These are phyloP conservation scores for Saccopteryx bilineata DNA, from an alignment of 2,113 vertebrate species.

Conservation along the genomic window DNA sequence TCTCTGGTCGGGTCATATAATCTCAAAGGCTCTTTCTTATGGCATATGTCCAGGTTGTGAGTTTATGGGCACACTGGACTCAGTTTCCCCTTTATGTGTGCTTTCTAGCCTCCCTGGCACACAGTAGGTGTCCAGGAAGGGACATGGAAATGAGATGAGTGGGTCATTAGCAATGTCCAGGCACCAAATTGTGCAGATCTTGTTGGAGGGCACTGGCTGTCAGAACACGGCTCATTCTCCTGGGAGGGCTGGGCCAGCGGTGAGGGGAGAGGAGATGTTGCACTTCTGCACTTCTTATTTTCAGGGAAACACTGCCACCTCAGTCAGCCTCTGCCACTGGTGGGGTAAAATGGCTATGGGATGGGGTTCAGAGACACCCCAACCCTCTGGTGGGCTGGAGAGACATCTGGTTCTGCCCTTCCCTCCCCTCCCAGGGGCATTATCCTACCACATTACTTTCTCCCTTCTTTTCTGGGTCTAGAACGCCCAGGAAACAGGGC, in stretches of 20 bases:
- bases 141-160: neutral
- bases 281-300: neutral
- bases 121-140: neutral
- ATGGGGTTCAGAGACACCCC: neutral
- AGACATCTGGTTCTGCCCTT: neutral
- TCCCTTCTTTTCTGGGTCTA: neutral
- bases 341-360: neutral
- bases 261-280: accelerated
- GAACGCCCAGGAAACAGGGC: neutral
- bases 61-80: neutral
- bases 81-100: neutral
- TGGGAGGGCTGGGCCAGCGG: too few species aligned
- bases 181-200: neutral
- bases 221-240: neutral
- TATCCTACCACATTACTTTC: neutral
- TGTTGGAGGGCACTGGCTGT: neutral
- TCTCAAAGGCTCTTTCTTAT: neutral
- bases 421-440: neutral
- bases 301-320: neutral
- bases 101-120: neutral
- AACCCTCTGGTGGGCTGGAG: neutral
- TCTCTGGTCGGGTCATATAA: neutral
- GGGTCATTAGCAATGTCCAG: neutral
- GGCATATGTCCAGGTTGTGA: neutral
- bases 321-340: neutral